Percentiles rank a stretch among this genome's conserved stretches.
These are phyloP conservation scores for Limnephilus auricula DNA, from an alignment of 2,888 invertebrate genomes.

Conservation along the genomic window DNA sequence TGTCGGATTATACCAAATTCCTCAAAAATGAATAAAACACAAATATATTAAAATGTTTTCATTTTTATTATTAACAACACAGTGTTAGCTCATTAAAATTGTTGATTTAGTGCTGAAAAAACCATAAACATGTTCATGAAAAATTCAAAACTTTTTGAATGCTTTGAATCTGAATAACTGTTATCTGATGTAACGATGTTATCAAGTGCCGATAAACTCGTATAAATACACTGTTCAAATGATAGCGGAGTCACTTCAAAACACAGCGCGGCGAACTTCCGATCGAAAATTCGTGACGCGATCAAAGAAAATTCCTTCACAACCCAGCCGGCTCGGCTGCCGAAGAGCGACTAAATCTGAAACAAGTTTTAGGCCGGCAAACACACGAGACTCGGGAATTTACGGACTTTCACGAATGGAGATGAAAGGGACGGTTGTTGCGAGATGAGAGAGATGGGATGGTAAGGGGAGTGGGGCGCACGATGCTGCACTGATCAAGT, in stretches of 20 bases:
- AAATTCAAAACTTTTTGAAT: not conserved
- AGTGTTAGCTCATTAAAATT: not conserved
- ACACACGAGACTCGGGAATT: constrained; percentile 21
- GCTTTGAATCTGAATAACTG: not conserved
- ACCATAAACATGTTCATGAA: constrained; percentile 2
- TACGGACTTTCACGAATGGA: constrained; percentile 41
- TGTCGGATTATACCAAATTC: not conserved
- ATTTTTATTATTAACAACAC: not conserved
- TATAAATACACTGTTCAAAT: constrained; percentile 25
- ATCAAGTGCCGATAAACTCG: not conserved
- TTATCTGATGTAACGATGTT: constrained; percentile 17
- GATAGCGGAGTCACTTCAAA: constrained; percentile 47
- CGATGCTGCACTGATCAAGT: constrained; percentile 42
- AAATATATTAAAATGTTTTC: not conserved
- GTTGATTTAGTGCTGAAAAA: not conserved
- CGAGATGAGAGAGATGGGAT: constrained; percentile 25
- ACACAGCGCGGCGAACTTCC: constrained; percentile 44
- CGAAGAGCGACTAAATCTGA: constrained; percentile 57
- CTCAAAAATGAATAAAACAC: not conserved
- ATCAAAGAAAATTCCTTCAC: constrained; percentile 20
- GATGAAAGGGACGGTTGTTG: constrained; percentile 29
- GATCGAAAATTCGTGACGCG: constrained; percentile 44
- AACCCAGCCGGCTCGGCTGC: constrained; percentile 47
- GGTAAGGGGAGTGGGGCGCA: constrained; percentile 7
- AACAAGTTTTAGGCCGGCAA: constrained; percentile 52